Evolutionary conservation across 2,888 invertebrate genomes (phyloP).

Genomic region (Lingula anatina): DNA sequence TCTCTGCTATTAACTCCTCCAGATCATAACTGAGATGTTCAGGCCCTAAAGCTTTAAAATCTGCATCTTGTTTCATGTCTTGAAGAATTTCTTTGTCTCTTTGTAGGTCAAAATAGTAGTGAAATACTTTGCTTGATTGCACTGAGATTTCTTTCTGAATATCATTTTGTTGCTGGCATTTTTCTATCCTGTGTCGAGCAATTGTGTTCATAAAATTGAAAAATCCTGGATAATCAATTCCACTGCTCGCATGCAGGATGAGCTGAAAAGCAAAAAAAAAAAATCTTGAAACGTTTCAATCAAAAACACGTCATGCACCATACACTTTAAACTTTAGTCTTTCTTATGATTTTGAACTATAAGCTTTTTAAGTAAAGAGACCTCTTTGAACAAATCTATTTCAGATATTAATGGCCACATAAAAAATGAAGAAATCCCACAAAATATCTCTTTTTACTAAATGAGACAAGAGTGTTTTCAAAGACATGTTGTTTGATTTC

Average conservation of each 20-base stretch:
- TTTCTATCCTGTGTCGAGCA: conserved; percentile 19
- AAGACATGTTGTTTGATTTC: background rate
- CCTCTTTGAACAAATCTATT: too few relatives aligned
- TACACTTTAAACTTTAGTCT: too few relatives aligned
- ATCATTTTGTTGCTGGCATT: background rate
- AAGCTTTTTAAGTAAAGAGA: too few relatives aligned
- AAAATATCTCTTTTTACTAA: too few relatives aligned
- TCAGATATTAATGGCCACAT: too few relatives aligned
- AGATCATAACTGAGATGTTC: too few relatives aligned
- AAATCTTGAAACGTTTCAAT: too few relatives aligned
- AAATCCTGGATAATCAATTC: conserved; percentile 40
- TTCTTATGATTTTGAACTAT: too few relatives aligned
- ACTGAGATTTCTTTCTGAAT: background rate
- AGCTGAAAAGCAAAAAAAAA: conserved; percentile 23
- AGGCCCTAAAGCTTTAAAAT: conserved; percentile 14
- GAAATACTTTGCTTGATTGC: conserved; percentile 2
- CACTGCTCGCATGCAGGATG: conserved; percentile 41
- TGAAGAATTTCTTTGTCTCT: conserved; percentile 7
- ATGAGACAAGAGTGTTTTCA: background rate
- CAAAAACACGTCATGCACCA: too few relatives aligned
- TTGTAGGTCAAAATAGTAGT: conserved; percentile 12
- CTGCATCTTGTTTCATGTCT: conserved; percentile 8
- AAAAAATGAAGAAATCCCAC: too few relatives aligned
- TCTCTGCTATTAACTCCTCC: too few relatives aligned
- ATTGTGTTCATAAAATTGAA: conserved; percentile 30